A percentile compares a stretch with the other conserved stretches of the same genome.
These are phyloP conservation scores for Leucophenga maculata DNA, from an alignment of 2,888 invertebrate genomes.

Conservation along the genomic window DNA sequence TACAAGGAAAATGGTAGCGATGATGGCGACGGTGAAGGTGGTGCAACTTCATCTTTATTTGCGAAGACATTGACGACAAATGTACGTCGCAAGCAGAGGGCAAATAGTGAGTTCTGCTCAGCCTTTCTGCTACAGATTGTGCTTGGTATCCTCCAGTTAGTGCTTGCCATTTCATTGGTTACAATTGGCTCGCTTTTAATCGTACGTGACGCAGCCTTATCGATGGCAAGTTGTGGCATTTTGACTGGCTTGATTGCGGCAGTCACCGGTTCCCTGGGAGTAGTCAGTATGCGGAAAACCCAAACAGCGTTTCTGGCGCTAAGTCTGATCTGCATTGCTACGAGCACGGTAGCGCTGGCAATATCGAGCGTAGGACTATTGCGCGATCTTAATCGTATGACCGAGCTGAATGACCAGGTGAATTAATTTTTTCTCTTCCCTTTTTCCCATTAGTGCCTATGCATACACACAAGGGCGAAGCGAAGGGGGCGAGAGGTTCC, in stretches of 20 bases:
- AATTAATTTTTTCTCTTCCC: slow-evolving; percentile 12
- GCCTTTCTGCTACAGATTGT: slow-evolving; percentile 67
- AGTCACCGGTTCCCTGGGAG: slow-evolving; percentile 70
- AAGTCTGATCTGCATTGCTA: slow-evolving; percentile 71
- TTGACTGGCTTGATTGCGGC: slow-evolving; percentile 71
- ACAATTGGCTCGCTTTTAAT: slow-evolving; percentile 70
- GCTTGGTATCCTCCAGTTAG: slow-evolving; percentile 68
- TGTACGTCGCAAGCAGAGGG: slow-evolving; percentile 38
- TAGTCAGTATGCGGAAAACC: slow-evolving; percentile 70
- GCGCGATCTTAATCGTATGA: slow-evolving; percentile 69
- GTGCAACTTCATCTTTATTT: slow-evolving; percentile 48
- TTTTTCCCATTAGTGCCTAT: background rate
- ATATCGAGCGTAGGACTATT: slow-evolving; percentile 71
- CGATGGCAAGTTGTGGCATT: slow-evolving; percentile 69
- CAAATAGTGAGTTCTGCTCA: slow-evolving; percentile 62
- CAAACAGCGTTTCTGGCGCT: slow-evolving; percentile 71
- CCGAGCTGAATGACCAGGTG: slow-evolving; percentile 59
- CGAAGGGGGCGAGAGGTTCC: too few species aligned
- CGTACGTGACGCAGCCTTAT: slow-evolving; percentile 68
- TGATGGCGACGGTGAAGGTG: slow-evolving; percentile 33
- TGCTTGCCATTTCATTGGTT: slow-evolving; percentile 68
- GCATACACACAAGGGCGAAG: background rate
- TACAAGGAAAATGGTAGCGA: slow-evolving; percentile 58
- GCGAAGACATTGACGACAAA: slow-evolving; percentile 37
- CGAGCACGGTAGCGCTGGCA: slow-evolving; percentile 70